Evolutionary conservation across 2,888 invertebrate genomes (phyloP), one percentile per base, ranked within the genome.

Genomic region (Dendrolimus pini): DNA sequence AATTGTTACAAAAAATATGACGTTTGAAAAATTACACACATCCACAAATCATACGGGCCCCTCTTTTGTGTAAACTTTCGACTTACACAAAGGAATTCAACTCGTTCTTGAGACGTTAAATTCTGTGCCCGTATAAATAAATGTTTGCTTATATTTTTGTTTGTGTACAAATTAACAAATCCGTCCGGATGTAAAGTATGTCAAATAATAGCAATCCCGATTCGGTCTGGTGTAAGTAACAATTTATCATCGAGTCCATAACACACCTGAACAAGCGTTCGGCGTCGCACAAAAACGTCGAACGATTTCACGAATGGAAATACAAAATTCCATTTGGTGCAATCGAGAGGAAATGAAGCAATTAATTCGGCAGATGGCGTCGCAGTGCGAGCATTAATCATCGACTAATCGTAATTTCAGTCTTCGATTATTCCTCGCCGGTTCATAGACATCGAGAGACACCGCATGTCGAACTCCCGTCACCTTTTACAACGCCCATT

Each of bases 1-100:
- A 83, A 82, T 77, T 80, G 83, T 83, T 82, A 83, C 83, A 84
- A 88, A 89, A 89, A 89, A 89, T 87, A 86, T 89, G 89, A 90
- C 89, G 83, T 88, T 83, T 89, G 89, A 90, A 87, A 90, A 89
- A 90, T 90, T 88, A 90, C 89, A 88, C 89, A 83, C 88, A 85
- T 86, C 87, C 89, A 89, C 85, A 89, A 89, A 89, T 89, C 88
- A 87, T 85, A 79, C 84, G 85, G 83, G 85, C 9, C 77, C 81
- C 79, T 82, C 85, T 85, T 88, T 89, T 88, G 85, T 85, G 72
- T 65, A 83, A 87, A 89, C 78, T 89, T 89, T 78, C 69, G 73
- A 75, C 70, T 74, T 75, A 74, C 80, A 83, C 85, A 85, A 86
- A 85, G 83, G 82, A 82, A 78, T 80, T 78, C 74, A 82, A 85